Base-by-base conservation (phyloP, 2,113 vertebrate species). In the Scomber scombrus region DNA sequence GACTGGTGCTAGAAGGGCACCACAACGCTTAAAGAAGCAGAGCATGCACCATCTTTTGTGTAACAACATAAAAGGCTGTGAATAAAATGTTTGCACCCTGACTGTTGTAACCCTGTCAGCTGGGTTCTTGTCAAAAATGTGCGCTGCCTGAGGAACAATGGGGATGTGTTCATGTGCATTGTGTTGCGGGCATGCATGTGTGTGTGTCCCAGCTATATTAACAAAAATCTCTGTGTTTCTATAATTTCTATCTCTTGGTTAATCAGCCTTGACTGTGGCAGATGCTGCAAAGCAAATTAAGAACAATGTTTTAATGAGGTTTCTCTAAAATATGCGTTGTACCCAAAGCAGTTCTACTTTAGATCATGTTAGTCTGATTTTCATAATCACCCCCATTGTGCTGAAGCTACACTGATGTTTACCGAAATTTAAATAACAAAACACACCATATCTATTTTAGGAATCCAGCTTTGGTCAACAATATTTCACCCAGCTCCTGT, bases 1-100 rank as follows among this genome's bases (percentile, higher is more conserved):
- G 43, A 80, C 50, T 31, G 52, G 68, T 71, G 82, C 76, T 78
- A 75, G 63, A 62, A 75, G 80, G 61, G 21, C 58, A 74, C 1
- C 2, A 11, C 65, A 26, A 18, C 0, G 54, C 54, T 67, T 66
- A 50, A 75, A 83, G 56, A 11, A 66, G 43, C 74, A 54, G 51
- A 70, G 46, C 46, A 43, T 57, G 3, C 58, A 62, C 52, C 1
- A 0, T 47, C n/a, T 85, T 85, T 71, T 79, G 61, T 81, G 52
- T 34, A 71, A 80, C 40, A 1, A n/a, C 72, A 78, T 55, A 82
- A 85, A 15, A 66, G 51, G 65, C 58, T 10, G 45, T 75, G 75
- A 54, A 76, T 47, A 47, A 84, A 70, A 88, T 76, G 54, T 82
- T 91, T 78, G 55, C 75, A 58, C 61, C 11, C 11, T 12, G 60